Base-by-base conservation (phyloP, 2,888 invertebrate species). In the Macaria liturata region DNA sequence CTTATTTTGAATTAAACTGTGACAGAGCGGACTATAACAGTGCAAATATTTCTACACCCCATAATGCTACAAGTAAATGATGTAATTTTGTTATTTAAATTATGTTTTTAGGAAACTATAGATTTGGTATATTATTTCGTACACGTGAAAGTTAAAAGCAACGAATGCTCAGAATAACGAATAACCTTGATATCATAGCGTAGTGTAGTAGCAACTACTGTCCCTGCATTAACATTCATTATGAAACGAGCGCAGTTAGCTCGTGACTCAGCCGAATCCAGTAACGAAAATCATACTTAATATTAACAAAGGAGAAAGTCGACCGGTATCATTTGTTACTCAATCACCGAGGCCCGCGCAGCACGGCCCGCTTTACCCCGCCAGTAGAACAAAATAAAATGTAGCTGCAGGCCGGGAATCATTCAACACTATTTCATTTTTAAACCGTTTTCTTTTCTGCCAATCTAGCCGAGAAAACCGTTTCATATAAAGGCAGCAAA, bases 271-370 rank as follows among this genome's bases (percentile, higher is more conserved):
- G 34, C 57, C 40, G 46, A 53, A 59, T 46, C 55, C 52, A 46
- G 59, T 52, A 59, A 60, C 59, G 52, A 60, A 60, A 60, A 60
- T 60, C 59, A 60, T 55, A 56, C 55, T 60, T 60, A 60, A 60
- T 60, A 60, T 60, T 56, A 60, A 60, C 59, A 60, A 60, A 61
- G 57, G 61, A 61, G 61, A 61, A 61, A 61, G 61, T 61, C 57
- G 61, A 57, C 57, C 49, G 57, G 54, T 61, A 60, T 56, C 59
- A 61, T 57, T 61, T 51, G 61, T 61, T 61, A 61, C 60, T 60
- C 57, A 60, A 60, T 57, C 57, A 57, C 57, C 32, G 55, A 44
- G 55, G 55, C 43, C 49, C 55, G 59, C 48, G 59, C 46, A 46
- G 50, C 51, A 45, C 48, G 32, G 45, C 51, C 43, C 49, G 48